These are phyloP conservation scores for Dicrurus megarhynchus DNA, from an alignment of 2,113 vertebrate genomes.

Conservation along the genomic window DNA sequence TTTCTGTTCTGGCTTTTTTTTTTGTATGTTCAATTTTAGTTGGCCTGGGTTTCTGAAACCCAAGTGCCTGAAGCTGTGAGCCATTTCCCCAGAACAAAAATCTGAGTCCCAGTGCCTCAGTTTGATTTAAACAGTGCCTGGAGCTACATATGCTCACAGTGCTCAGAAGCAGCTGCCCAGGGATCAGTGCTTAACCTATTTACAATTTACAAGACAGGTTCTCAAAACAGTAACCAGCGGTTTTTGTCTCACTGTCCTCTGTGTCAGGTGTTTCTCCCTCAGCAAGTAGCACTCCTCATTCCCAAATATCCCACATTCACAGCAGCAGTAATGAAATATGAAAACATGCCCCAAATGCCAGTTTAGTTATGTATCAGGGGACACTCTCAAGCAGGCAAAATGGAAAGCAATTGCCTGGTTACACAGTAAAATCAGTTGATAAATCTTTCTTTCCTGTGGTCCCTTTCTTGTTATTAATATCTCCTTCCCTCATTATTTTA, in stretches of 20 bases:
- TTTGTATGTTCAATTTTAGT: not conserved
- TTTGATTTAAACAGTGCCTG: not conserved
- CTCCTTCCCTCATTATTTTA: not conserved
- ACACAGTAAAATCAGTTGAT: not conserved
- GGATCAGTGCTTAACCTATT: not conserved
- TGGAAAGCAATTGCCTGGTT: not conserved
- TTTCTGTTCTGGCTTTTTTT: not conserved
- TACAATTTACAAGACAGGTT: not conserved
- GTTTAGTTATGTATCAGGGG: not conserved
- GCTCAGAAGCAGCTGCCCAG: not conserved
- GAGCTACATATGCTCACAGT: not conserved
- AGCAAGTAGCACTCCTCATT: not conserved
- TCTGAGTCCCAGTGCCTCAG: not conserved
- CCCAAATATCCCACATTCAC: not conserved
- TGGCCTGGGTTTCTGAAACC: not conserved
- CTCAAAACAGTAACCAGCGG: not conserved
- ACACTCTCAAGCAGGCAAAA: not conserved
- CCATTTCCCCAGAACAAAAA: not conserved
- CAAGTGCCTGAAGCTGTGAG: not conserved
- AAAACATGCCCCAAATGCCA: not conserved
- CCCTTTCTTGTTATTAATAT: not conserved
- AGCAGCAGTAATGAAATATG: not conserved
- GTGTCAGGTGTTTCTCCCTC: not conserved
- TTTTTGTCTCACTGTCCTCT: not conserved
- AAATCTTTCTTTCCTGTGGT: not conserved